Evolutionary conservation across 2,888 invertebrate genomes (phyloP), one percentile per base, ranked within the genome.

Genomic region (Luperina nickerlii): DNA sequence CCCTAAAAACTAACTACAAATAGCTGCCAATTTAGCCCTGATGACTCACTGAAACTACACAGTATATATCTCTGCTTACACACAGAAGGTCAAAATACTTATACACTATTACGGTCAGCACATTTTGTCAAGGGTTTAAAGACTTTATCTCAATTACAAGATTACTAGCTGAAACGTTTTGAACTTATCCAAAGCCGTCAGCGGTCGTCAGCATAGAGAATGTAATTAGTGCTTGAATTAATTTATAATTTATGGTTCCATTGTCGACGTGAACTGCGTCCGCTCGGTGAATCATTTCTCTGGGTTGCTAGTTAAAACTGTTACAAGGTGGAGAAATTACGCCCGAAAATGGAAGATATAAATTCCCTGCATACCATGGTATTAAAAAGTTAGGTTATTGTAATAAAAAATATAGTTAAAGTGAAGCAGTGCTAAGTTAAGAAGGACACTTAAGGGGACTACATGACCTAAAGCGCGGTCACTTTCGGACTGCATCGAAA

Each of bases 241-340:
- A 95, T 95, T 94, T 94, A 95, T 94, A 94, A 95, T 94, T 94
- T 94, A 95, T 94, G 93, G 95, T 94, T 93, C 92, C 92, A 91
- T 91, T 92, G 93, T 90, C 92, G 91, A 90, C 81, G 81, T 90
- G 89, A 90, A 90, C 90, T 92, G 92, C 88, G 90, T 91, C 89
- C 89, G 88, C 88, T 90, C 88, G 92, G 92, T 95, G 95, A 96
- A 93, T 95, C 95, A 95, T 92, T 79, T 83, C 74, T 67, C 60
- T 45, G 92, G 90, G 93, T 92, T 94, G 92, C 92, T 90, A 94
- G 48, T 38, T 51, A 24, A n/a, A n/a, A 32, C 32, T 32, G 32
- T 32, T 32, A 32, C 1, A 13, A 9, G 8, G 2, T 11, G 7
- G 48, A 5, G 24, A 69, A 48, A 62, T 82, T 62, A 72, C 45